These are phyloP conservation scores for Myotis vivesi DNA, from an alignment of 2,797 vertebrate species.

Conservation along the genomic window DNA sequence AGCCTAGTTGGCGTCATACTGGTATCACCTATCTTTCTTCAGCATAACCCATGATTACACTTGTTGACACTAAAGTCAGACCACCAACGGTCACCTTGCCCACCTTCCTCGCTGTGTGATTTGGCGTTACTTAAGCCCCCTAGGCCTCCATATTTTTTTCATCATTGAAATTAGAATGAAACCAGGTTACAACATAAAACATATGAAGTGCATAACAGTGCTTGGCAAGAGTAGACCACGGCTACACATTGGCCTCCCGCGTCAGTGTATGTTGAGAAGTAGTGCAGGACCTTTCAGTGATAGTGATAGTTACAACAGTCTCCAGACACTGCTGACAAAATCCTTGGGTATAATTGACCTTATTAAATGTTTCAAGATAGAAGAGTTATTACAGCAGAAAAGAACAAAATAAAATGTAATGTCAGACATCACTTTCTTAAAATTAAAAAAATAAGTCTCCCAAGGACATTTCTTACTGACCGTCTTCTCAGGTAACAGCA, in stretches of 20 bases:
- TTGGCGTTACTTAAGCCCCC: not conserved
- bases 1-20: not conserved
- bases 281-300: not conserved
- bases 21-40: not conserved
- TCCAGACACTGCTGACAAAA: not conserved
- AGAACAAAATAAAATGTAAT: not conserved
- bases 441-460: not conserved
- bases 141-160: not conserved
- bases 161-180: not conserved
- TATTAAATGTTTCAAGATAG: not conserved
- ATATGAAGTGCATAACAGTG: not conserved
- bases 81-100: not conserved
- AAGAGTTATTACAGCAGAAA: not conserved
- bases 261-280: not conserved
- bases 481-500: not conserved
- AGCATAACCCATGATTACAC: accelerated
- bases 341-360: not conserved
- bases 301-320: not conserved
- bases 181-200: not conserved
- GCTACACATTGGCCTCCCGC: not conserved
- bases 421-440: not conserved
- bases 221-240: not conserved
- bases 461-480: not conserved
- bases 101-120: not conserved
- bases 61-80: not conserved